These are phyloP conservation scores for Tor tambroides DNA, from an alignment of 2,113 vertebrate genomes.

Conservation along the genomic window DNA sequence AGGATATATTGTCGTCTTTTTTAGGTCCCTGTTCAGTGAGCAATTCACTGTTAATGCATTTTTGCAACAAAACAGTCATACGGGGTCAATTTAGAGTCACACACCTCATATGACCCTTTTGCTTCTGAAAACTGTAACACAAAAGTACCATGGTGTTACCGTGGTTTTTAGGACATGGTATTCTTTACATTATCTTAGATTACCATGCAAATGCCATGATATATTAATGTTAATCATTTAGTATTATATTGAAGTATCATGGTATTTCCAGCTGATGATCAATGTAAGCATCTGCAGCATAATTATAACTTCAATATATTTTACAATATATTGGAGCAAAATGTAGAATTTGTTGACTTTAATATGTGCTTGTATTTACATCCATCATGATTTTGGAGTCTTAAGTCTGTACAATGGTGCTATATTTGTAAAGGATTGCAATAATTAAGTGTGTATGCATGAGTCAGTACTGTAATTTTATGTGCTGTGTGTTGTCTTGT, in stretches of 20 bases:
- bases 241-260: background rate
- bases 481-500: too few species aligned
- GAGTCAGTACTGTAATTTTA: background rate
- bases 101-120: background rate
- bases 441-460: background rate
- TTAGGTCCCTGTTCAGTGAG: background rate
- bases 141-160: background rate
- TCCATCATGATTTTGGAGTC: background rate
- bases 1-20: background rate
- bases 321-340: background rate
- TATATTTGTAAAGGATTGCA: background rate
- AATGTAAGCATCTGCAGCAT: too few species aligned
- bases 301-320: background rate
- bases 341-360: background rate
- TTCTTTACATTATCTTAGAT: background rate
- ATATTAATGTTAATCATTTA: background rate
- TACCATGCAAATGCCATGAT: background rate
- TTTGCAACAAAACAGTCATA: background rate
- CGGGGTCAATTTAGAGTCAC: background rate
- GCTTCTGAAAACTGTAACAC: background rate
- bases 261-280: background rate
- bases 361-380: background rate
- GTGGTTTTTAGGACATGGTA: too few species aligned
- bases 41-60: background rate
- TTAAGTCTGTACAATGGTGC: background rate